A percentile compares a stretch with the other conserved stretches of the same genome.
These are phyloP conservation scores for Diceros bicornis DNA, from an alignment of 2,797 vertebrate species.

Conservation along the genomic window DNA sequence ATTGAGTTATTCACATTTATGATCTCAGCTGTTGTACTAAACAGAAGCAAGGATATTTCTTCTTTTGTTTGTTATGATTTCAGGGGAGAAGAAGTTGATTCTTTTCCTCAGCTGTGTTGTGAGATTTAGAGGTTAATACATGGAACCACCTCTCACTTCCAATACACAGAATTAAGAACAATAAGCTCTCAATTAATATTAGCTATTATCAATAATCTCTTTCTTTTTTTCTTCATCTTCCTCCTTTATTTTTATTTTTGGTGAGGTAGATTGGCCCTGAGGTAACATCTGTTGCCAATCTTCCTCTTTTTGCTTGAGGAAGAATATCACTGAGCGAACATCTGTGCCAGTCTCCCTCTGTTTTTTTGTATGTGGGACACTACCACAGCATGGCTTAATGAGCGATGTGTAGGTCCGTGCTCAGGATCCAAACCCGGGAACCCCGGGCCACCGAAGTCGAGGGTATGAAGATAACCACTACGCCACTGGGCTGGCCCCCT, in stretches of 20 bases:
- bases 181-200: slow-evolving; percentile 24
- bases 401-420: too few relatives aligned
- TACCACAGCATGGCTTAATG: too few relatives aligned
- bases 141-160: neutral
- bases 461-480: too few relatives aligned
- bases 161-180: neutral
- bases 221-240: neutral
- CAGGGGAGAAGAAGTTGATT: slow-evolving; percentile 8
- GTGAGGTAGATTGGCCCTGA: too few relatives aligned
- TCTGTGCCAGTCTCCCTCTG: too few relatives aligned
- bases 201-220: neutral
- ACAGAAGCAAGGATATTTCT: neutral
- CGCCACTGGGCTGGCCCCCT: neutral
- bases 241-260: neutral
- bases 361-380: too few relatives aligned
- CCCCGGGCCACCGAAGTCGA: too few relatives aligned
- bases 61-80: slow-evolving; percentile 42
- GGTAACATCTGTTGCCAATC: too few relatives aligned
- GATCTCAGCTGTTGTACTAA: neutral
- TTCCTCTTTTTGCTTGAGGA: too few relatives aligned
- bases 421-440: too few relatives aligned
- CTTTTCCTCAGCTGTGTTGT: neutral
- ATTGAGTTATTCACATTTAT: slow-evolving; percentile 48
- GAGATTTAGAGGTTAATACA: slow-evolving; percentile 36
- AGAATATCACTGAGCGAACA: too few relatives aligned